phyloP scores from a whole-genome alignment of 2,888 invertebrate species.

The Drosophila nr. fundita region DNA sequence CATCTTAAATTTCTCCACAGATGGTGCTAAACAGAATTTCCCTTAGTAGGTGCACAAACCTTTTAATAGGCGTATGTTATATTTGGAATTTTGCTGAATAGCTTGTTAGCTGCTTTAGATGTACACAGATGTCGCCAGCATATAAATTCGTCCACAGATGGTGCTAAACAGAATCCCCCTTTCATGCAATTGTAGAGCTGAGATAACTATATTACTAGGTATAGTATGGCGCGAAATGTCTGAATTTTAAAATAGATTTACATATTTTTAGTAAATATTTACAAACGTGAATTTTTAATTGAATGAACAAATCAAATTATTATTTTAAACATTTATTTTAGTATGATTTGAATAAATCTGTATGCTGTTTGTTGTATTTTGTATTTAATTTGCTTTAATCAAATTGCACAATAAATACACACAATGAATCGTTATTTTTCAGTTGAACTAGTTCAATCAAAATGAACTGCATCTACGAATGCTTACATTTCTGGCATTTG shows the following conservation, averaged over 20 bases:
- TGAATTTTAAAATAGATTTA: not conserved
- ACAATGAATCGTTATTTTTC: not conserved
- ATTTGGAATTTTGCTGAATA: too few relatives aligned
- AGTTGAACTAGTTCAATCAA: constrained; percentile 16
- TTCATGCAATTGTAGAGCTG: too few relatives aligned
- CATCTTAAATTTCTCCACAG: not conserved
- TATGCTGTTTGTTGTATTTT: not conserved
- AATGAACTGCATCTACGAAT: not conserved
- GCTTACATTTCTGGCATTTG: constrained; percentile 4
- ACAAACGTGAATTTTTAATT: not conserved
- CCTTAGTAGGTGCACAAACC: not conserved
- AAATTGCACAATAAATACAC: not conserved
- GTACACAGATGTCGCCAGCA: not conserved
- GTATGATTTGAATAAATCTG: not conserved
- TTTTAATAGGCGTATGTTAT: too few relatives aligned
- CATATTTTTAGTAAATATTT: not conserved
- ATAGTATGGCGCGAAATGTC: not conserved
- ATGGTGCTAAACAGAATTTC: not conserved
- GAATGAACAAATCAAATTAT: not conserved
- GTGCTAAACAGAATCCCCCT: not conserved
- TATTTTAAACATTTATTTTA: not conserved
- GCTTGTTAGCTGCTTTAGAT: not conserved
- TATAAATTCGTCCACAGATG: constrained; percentile 3
- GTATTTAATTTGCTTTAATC: not conserved
- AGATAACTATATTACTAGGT: not conserved